Base-by-base conservation (phyloP, 2,113 vertebrate species). In the Gymnogyps californianus region DNA sequence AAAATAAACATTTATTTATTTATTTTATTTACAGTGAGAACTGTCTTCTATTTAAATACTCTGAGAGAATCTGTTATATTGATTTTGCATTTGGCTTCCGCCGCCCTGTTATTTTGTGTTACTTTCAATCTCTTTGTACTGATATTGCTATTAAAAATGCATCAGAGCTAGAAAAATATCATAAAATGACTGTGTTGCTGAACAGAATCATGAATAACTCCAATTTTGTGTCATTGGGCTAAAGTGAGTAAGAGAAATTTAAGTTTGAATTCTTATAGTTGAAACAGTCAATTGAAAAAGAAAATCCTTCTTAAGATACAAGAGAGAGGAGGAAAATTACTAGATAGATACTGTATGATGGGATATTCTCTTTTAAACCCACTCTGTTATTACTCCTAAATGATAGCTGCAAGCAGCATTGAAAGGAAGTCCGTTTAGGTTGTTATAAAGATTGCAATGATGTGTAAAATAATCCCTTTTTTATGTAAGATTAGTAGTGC, bases 381-480 rank as follows among this genome's bases (percentile, higher is more conserved):
- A 86, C 84, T 81, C 91, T 97, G 62, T 94, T 97, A 96, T 97
- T 97, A 97, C 82, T 93, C 36, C 72, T 86, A 96, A 96, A 96
- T 97, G 89, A 91, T 93, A 93, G 84, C 75, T 95, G 85, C 58
- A 94, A 94, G 82, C 75, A 93, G 29, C 76, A 86, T 55, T 86
- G 67, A 96, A 96, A 96, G 66, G 46, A 93, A 91, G 6, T 94
- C 76, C 1, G 0, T 92, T 92, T 59, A 92, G 32, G 22, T 69
- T 96, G 93, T 57, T 97, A 85, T 51, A 90, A 89, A 90, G 67
- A 74, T 47, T 96, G 71, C 82, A 96, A 40, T 90, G 91, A 94
- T 96, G 97, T 95, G 93, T 96, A 96, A 97, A 97, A 90, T 94
- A 93, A 87, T 94, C 36, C 47, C 5, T 59, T 91, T 87, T 85